Base-by-base conservation (phyloP, 2,797 vertebrate genomes). In the Schizopygopsis pylzovi region DNA sequence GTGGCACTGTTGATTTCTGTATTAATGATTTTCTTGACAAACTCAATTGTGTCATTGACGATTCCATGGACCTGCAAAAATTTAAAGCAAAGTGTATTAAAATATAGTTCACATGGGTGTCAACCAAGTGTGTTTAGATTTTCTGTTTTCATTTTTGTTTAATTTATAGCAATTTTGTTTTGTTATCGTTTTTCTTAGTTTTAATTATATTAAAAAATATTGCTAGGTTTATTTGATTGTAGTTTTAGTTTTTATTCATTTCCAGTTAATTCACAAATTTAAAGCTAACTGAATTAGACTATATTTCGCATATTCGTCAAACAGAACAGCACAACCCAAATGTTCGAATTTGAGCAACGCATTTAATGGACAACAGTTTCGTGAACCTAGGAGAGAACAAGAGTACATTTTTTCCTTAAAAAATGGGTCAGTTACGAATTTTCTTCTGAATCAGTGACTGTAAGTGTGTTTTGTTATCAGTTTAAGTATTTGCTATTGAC, bases 1-100 rank as follows among this genome's bases (percentile, higher is more conserved):
- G 98, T 99, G 81, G 98, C 98, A 0, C 98, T 99, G 91, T 99
- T 99, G 88, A 99, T 97, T 95, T 99, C 98, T 18, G 96, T 99
- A 0, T 93, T 97, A 88, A 99, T 98, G 89, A 99, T 97, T 90
- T 95, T 95, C 93, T 96, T 97, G 91, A 97, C 98, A 93, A 99
- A 99, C 10, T 94, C 92, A 84, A 99, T 99, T 2, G 98, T 99
- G 92, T 99, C 98, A 78, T 97, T 98, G 79, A 94, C 95, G 80
- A 99, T 90, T 77, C 98, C 98, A 0, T 99, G 98, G 70, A 99
- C 96, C 98, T 99, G 93, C 12, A 84, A 56, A 56, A 83, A 67
- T 20, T 6, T 76, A 67, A 72, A 67, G 10, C 49, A 77, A 10
- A 79, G 2, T 6, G 9, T 79, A 85, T 39, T 88, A 49, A 75